phyloP scores from a whole-genome alignment of 92 coral and sea anemone genomes.

The Meandrina meandrites region DNA sequence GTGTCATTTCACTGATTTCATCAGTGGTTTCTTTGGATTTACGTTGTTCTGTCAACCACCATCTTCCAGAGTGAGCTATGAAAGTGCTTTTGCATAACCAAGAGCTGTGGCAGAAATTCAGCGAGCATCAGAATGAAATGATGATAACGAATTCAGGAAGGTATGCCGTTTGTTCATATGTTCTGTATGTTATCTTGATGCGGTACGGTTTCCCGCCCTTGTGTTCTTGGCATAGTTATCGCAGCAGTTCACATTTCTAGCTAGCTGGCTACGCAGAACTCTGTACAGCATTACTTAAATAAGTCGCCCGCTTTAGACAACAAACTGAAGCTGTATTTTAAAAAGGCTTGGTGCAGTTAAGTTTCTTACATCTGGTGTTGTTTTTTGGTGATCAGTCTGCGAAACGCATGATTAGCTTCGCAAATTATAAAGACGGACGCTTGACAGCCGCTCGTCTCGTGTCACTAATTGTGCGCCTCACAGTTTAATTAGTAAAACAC shows the following conservation, averaged over 20 bases:
- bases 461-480: background rate
- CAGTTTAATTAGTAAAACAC: too few relatives aligned
- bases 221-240: background rate
- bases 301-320: too few relatives aligned
- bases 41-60: background rate
- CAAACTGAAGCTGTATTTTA: background rate
- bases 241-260: background rate
- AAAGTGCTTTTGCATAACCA: constrained; percentile 49
- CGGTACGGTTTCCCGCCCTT: background rate
- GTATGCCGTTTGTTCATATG: constrained; percentile 23
- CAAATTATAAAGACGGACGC: background rate
- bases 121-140: constrained; percentile 64
- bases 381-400: background rate
- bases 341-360: background rate
- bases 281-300: background rate
- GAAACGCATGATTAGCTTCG: background rate
- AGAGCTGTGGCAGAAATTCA: constrained; percentile 58
- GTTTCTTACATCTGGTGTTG: background rate
- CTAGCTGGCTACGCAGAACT: background rate
- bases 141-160: constrained; percentile 63
- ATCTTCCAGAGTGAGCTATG: background rate
- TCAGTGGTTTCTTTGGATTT: background rate
- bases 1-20: too few relatives aligned
- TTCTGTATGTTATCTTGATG: too few relatives aligned
- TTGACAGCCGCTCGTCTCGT: background rate